A percentile compares a stretch with the other conserved stretches of the same genome.
phyloP scores from a whole-genome alignment of 2,888 invertebrate genomes.

The Amblyjoppa fuscipennis region DNA sequence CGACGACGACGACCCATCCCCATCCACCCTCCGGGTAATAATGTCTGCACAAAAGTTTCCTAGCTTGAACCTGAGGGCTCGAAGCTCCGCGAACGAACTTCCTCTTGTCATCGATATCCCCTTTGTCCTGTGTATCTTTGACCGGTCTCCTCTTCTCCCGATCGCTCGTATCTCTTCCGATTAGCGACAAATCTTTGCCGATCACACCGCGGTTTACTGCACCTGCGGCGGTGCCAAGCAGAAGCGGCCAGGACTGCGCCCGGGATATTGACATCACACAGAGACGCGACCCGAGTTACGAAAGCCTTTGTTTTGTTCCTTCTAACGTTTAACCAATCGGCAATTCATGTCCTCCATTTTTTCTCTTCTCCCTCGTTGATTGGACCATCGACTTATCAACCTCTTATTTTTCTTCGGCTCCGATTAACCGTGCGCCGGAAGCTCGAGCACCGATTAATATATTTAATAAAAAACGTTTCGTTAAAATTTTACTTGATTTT shows the following conservation, averaged over 20 bases:
- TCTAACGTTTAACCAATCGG: neutral
- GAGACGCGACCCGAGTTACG: conserved; percentile 23
- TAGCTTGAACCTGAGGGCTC: conserved; percentile 87
- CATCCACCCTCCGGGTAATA: conserved; percentile 96
- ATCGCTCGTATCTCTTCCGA: conserved; percentile 53
- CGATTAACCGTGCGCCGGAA: neutral
- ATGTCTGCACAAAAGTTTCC: conserved; percentile 89
- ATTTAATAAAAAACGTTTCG: neutral
- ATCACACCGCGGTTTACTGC: conserved; percentile 52
- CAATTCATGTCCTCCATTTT: neutral
- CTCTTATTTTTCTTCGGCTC: neutral
- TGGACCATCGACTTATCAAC: neutral
- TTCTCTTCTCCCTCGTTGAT: neutral
- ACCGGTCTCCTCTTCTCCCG: conserved; percentile 9
- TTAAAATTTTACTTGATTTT: neutral
- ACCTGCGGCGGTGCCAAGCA: conserved; percentile 74
- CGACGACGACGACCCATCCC: conserved; percentile 93
- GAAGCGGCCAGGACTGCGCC: conserved; percentile 86
- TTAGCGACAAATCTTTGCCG: conserved; percentile 39
- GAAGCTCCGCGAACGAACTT: conserved; percentile 39
- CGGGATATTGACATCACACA: conserved; percentile 84
- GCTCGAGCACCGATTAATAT: neutral
- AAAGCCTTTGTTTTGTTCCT: conserved; percentile 6
- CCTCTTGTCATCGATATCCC: conserved; percentile 29
- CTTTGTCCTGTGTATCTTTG: conserved; percentile 1